Base-by-base conservation (phyloP, 2,888 invertebrate genomes). In the Apodemia hepburni region DNA sequence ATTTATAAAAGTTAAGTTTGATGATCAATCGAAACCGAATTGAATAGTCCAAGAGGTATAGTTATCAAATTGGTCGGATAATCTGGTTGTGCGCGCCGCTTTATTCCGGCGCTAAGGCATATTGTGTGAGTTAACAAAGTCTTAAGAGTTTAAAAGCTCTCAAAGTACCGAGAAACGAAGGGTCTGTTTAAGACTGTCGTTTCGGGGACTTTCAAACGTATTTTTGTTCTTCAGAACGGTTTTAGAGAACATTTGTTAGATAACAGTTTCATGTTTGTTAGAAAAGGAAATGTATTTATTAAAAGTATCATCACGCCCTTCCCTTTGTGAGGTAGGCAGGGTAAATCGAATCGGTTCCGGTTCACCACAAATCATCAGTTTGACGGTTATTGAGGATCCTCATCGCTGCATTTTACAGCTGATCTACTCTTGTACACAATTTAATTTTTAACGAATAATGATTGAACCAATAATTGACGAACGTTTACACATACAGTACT, bases 31-130 rank as follows among this genome's bases (percentile, higher is more conserved):
- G 71, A 74, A 71, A 78, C 85, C 79, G 83, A 78, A 75, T 82
- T 82, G 76, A 78, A 78, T 75, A 69, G 74, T 68, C 68, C 71
- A 70, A 65, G 62, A 64, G 63, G 68, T 67, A 79, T 78, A 78
- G 78, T 75, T 77, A 77, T 77, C 75, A 81, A 85, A 85, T 84
- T 83, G 80, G 77, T 75, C 72, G 84, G 77, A 77, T 85, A 79
- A 84, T 82, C 82, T 72, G 79, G 71, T 73, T 78, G 75, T 73
- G 73, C 74, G 75, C 71, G 74, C 70, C 70, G 73, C 76, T 77
- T 74, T 58, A 58, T 61, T 22, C 54, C 27, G 54, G 54, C 54
- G 54, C 54, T 54, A 54, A 54, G 45, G n/a, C 45, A 45, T 27
- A 54, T 54, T 54, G 18, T 54, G 22, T 22, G 12, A 54, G 22